A percentile compares a stretch with the other conserved stretches of the same genome.
Evolutionary conservation across 2,113 vertebrate genomes (phyloP).

Genomic region (Dasyornis broadbenti): DNA sequence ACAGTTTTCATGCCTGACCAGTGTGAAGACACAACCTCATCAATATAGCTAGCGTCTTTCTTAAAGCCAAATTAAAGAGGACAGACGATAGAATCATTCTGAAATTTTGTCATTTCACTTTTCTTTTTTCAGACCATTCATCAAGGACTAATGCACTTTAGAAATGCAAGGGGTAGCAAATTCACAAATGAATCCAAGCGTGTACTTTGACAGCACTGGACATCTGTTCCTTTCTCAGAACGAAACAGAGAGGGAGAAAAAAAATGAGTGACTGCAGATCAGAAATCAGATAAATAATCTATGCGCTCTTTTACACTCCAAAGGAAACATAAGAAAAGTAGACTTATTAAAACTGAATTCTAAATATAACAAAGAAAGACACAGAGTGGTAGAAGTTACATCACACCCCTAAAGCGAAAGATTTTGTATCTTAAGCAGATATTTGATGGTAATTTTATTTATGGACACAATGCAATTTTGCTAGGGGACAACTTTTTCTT

Average conservation of each 20-base stretch:
- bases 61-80: not conserved
- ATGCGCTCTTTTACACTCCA: not conserved
- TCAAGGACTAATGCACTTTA: not conserved
- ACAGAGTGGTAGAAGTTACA: not conserved
- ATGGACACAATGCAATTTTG: not conserved
- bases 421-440: not conserved
- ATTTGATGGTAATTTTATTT: not conserved
- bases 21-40: not conserved
- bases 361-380: not conserved
- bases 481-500: not conserved
- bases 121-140: not conserved
- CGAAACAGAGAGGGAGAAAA: fast-evolving
- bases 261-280: not conserved
- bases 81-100: not conserved
- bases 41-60: not conserved
- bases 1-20: not conserved
- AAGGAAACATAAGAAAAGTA: not conserved
- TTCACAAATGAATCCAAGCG: not conserved
- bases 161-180: not conserved
- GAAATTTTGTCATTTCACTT: not conserved
- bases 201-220: not conserved
- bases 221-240: not conserved
- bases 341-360: not conserved
- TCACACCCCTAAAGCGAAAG: not conserved
- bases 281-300: not conserved